Conservation (phyloP, 2,797 vertebrate species). For the Rhyacichthys aspro region DNA sequence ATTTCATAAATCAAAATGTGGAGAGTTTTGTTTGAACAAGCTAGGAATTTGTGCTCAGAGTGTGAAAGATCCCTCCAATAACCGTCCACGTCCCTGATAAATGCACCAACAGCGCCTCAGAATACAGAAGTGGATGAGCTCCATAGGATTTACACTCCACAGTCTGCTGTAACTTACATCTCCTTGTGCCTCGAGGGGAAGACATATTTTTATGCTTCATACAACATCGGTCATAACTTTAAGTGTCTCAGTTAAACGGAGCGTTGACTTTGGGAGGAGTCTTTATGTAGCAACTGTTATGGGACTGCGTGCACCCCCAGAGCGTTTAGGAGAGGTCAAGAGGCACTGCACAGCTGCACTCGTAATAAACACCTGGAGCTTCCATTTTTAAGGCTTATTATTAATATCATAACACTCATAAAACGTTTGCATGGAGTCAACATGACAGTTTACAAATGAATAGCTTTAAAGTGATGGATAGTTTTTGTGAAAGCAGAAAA, state of each 20-base stretch:
- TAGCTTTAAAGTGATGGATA: too few relatives aligned
- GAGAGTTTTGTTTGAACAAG: slow-evolving; percentile 2
- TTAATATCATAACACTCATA: too few relatives aligned
- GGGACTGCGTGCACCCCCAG: background rate
- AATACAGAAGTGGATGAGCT: background rate
- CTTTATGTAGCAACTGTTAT: background rate
- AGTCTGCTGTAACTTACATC: slow-evolving; percentile 4
- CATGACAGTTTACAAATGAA: too few relatives aligned
- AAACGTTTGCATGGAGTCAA: too few relatives aligned
- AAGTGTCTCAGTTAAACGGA: slow-evolving; percentile 4
- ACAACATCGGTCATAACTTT: slow-evolving; percentile 8
- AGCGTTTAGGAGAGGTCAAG: background rate
- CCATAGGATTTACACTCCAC: slow-evolving; percentile 3
- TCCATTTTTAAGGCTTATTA: background rate
- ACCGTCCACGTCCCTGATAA: slow-evolving; percentile 2
- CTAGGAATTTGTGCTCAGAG: slow-evolving; percentile 1
- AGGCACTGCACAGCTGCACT: background rate
- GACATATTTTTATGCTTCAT: background rate
- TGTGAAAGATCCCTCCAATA: background rate
- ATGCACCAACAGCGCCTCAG: background rate
- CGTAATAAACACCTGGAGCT: background rate
- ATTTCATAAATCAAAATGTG: background rate
- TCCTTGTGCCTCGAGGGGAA: background rate
- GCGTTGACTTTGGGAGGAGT: background rate
- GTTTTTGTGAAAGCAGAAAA: too few relatives aligned